Percentiles rank a stretch among this genome's conserved stretches.
These are phyloP conservation scores for Scleropages formosus DNA, from an alignment of 2,797 vertebrate species.

Conservation along the genomic window DNA sequence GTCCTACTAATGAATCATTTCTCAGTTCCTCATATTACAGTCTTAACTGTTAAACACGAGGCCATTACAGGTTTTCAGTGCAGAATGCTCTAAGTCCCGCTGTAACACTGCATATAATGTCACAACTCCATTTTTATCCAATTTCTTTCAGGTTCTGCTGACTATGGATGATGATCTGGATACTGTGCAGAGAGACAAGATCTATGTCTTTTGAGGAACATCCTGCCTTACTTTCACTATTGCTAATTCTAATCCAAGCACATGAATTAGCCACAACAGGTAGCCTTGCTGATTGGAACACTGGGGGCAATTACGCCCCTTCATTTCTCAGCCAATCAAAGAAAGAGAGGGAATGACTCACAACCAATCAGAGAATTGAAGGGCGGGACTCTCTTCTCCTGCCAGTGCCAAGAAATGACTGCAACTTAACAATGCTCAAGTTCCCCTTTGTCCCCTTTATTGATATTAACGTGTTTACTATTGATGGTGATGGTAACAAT, in stretches of 20 bases:
- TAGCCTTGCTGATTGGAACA: slow-evolving; percentile 28
- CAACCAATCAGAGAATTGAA: neutral
- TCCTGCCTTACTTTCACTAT: slow-evolving; percentile 37
- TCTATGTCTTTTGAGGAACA: slow-evolving; percentile 82
- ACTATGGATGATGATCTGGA: slow-evolving; percentile 96
- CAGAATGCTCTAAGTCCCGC: too few relatives aligned
- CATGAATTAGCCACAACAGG: slow-evolving; percentile 41
- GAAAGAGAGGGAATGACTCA: slow-evolving; percentile 24
- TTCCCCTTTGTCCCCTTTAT: slow-evolving; percentile 43
- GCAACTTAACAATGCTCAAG: slow-evolving; percentile 38
- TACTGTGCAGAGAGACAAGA: slow-evolving; percentile 89
- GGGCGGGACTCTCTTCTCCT: slow-evolving; percentile 31
- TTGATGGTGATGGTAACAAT: slow-evolving; percentile 21
- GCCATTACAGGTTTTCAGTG: too few relatives aligned
- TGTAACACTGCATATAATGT: neutral
- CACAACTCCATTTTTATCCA: neutral
- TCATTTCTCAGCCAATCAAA: slow-evolving; percentile 40
- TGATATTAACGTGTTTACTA: slow-evolving; percentile 11
- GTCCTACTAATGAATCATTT: too few relatives aligned
- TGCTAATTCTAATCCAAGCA: neutral
- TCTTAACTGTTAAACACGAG: too few relatives aligned
- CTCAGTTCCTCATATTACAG: too few relatives aligned
- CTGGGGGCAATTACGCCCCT: slow-evolving; percentile 32
- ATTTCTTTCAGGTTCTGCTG: slow-evolving; percentile 78
- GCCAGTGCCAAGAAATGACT: slow-evolving; percentile 56